Evolutionary conservation across 2,113 vertebrate genomes (phyloP), one percentile per base, ranked within the genome.

Genomic region (Festucalex cinctus): DNA sequence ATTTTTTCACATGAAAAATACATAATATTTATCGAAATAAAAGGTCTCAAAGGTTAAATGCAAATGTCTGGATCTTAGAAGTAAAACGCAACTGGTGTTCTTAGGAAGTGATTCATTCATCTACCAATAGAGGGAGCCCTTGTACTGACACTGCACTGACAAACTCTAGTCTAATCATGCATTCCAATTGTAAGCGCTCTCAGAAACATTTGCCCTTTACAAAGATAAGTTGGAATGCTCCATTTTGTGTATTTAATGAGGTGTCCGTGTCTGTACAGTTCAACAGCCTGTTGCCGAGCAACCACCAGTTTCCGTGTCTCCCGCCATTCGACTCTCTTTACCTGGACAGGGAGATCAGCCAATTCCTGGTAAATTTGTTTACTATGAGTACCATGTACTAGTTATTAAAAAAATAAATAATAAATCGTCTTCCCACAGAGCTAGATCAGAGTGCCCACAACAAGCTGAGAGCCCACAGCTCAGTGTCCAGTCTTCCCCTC

Each of bases 291-390:
- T 35, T 44, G 53, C 22, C 61, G 65, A 74, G 46, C 17, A 1
- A 70, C 71, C 44, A 69, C 20, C 14, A 61, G 54, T 48, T 54
- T 78, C 85, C 6, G 88, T 89, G 57, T 80, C 91, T 65, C 90
- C 95, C 20, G 95, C 93, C 20, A 84, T 96, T 44, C 68, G 95
- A 69, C 88, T 97, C 71, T 95, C 95, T 8, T 94, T 95, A 0
- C 95, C 95, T 19, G 91, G 82, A 32, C 95, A 96, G 81, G 90
- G 86, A 66, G 88, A 89, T 83, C 57, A 82, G 69, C 72, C 80
- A 60, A 73, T 71, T 56, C 66, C 78, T 67, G 88, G 89, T 91
- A 78, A 74, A 48, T 46, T 59, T 51, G 12, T 67, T 19, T 51
- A 20, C 57, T 26, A 7, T 19, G 22, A 26, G 28, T 24, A 35